Conservation (phyloP, 2,888 invertebrate genomes). For the Lochmaea crataegi region DNA sequence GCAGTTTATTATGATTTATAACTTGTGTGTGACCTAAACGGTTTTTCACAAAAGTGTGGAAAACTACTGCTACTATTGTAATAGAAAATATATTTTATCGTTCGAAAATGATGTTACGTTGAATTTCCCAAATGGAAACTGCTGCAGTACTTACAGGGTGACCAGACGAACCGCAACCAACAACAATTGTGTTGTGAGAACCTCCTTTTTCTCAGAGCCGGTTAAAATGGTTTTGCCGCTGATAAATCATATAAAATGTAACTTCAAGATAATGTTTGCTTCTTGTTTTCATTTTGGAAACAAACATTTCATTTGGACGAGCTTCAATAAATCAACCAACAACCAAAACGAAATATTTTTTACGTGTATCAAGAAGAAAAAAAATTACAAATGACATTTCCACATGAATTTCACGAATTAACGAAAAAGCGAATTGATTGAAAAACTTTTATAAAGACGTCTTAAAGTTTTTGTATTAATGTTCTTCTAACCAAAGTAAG, state of each 20-base stretch:
- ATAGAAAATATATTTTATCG: background rate
- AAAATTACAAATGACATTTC: slow-evolving; percentile 8
- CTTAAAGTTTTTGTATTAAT: slow-evolving; percentile 29
- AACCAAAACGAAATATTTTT: background rate
- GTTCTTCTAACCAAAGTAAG: slow-evolving; percentile 28
- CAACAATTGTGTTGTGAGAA: no score
- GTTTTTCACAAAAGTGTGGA: slow-evolving; percentile 52
- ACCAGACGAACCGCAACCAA: no score
- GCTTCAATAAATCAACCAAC: background rate
- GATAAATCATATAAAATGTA: no score
- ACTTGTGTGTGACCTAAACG: slow-evolving; percentile 58
- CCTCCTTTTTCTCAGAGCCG: no score
- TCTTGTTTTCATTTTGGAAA: no score
- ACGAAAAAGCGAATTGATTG: slow-evolving; percentile 20
- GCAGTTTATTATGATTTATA: slow-evolving; percentile 58
- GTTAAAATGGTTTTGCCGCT: no score
- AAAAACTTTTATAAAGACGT: slow-evolving; percentile 23
- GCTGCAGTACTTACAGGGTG: no score
- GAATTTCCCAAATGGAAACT: background rate
- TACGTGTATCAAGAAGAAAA: background rate
- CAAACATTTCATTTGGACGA: background rate
- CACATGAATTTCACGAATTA: slow-evolving; percentile 14
- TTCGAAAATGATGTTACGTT: background rate
- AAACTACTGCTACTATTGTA: slow-evolving; percentile 14
- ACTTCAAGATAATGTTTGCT: no score